Conservation (phyloP, 2,113 vertebrate genomes). For the Grammomys dolichurus region DNA sequence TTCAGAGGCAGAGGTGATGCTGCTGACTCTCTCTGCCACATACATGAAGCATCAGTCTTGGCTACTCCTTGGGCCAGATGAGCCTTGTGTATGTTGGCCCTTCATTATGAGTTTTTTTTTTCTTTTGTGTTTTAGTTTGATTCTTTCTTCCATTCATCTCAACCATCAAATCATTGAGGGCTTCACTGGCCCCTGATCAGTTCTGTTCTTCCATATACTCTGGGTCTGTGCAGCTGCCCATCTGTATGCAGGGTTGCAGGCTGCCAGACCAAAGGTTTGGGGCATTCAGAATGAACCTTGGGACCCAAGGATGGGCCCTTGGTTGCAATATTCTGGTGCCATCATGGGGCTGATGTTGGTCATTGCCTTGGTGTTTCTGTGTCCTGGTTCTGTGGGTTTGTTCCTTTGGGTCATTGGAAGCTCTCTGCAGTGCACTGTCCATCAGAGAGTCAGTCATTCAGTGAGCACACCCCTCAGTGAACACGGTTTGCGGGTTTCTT, state of each 20-base stretch:
- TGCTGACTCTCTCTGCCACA: fast-evolving
- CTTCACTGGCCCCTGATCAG: not conserved
- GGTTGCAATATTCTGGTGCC: not conserved
- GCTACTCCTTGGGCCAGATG: too few relatives aligned
- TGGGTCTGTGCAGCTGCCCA: not conserved
- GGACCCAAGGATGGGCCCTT: not conserved
- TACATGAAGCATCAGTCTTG: not conserved
- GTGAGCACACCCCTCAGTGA: not conserved
- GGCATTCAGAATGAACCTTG: not conserved
- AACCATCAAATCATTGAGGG: not conserved
- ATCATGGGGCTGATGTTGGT: not conserved
- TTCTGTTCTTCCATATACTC: fast-evolving
- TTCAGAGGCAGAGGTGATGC: not conserved
- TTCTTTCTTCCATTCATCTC: not conserved
- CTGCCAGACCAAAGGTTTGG: too few relatives aligned
- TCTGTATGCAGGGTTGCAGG: not conserved
- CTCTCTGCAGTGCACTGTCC: constrained; percentile 32
- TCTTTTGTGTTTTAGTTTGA: not conserved
- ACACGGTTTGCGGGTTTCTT: constrained; percentile 42
- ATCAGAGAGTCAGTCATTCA: not conserved
- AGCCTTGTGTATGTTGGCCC: fast-evolving
- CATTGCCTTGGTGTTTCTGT: not conserved
- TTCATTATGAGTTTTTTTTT: not conserved
- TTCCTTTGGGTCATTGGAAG: not conserved
- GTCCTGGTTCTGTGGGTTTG: not conserved